These are phyloP conservation scores for Melopsittacus undulatus DNA, from an alignment of 2,797 vertebrate species.

Conservation along the genomic window DNA sequence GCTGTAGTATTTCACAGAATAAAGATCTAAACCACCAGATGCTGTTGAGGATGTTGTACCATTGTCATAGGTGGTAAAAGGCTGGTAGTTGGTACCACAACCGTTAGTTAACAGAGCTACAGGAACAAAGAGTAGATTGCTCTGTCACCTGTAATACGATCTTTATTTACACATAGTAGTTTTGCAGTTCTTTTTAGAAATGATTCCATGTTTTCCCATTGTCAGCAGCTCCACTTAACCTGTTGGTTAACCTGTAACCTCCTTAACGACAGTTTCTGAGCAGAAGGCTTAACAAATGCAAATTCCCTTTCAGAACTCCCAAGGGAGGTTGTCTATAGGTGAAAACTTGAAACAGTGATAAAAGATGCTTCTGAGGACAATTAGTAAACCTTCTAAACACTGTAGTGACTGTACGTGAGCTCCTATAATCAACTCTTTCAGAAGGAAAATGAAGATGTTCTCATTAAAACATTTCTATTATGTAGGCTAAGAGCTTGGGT, in stretches of 20 bases:
- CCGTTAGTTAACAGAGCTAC: not conserved
- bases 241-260: not conserved
- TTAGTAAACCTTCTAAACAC: constrained; percentile 15
- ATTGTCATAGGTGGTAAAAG: not conserved
- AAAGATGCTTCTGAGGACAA: not conserved
- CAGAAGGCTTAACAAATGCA: constrained; percentile 49
- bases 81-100: not conserved
- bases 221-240: constrained; percentile 14
- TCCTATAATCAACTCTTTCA: not conserved
- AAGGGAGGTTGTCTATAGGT: not conserved
- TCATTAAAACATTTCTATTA: not conserved
- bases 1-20: not conserved
- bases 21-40: not conserved
- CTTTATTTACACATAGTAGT: not conserved
- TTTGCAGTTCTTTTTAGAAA: not conserved
- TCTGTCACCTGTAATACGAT: not conserved
- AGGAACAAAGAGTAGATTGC: not conserved
- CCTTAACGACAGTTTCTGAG: not conserved
- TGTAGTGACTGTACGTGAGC: not conserved
- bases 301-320: constrained; percentile 31
- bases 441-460: not conserved
- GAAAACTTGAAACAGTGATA: not conserved
- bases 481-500: not conserved
- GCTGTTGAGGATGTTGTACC: not conserved
- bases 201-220: not conserved